Percentiles rank a stretch among this genome's conserved stretches.
These are phyloP conservation scores for Meda fulgida DNA, from an alignment of 2,797 vertebrate species.

Conservation along the genomic window DNA sequence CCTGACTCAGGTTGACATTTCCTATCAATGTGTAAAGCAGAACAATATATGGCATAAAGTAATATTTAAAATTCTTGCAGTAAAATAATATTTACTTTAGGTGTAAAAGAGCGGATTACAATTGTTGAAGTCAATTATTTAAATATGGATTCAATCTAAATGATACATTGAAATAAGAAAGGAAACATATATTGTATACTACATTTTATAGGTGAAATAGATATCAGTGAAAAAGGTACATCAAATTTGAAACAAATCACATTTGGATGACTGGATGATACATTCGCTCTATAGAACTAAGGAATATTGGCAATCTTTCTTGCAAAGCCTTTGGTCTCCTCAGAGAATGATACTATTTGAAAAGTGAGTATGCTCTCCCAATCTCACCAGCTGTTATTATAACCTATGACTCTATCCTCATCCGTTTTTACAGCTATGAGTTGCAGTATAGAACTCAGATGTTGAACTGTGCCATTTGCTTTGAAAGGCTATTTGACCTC, in stretches of 20 bases:
- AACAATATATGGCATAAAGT: background rate
- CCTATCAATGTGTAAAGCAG: background rate
- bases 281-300: background rate
- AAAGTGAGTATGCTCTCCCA: slow-evolving; percentile 46
- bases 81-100: background rate
- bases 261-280: background rate
- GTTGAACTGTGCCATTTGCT: slow-evolving; percentile 15
- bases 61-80: background rate
- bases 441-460: slow-evolving; percentile 31
- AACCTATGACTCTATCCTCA: slow-evolving; percentile 62
- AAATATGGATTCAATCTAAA: background rate
- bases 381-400: slow-evolving; percentile 59
- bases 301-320: slow-evolving; percentile 22
- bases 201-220: background rate
- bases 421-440: slow-evolving; percentile 47
- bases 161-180: background rate
- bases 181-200: background rate
- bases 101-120: background rate
- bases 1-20: background rate
- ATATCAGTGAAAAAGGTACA: background rate
- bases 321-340: slow-evolving; percentile 19
- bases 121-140: background rate
- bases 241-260: background rate
- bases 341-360: slow-evolving; percentile 30
- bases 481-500: slow-evolving; percentile 22